Base-by-base conservation (phyloP, 2,797 vertebrate genomes). In the Eleutherodactylus coqui region DNA sequence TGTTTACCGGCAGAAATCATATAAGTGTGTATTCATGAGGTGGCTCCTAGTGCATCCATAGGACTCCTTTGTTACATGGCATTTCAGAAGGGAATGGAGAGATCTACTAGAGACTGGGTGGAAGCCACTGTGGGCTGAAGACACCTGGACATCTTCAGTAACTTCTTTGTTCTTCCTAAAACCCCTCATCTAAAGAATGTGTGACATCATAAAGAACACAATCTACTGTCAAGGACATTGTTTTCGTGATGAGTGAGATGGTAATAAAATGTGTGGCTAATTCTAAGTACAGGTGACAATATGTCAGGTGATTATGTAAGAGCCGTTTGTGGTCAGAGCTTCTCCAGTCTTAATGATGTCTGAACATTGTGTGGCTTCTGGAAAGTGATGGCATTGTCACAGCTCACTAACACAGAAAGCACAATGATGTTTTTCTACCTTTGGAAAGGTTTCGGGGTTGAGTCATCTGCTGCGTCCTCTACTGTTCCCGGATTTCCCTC, bases 341-440 rank as follows among this genome's bases (percentile, higher is more conserved):
- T 81, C 32, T 53, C 47, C 29, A n/a, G 14, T 3, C 5, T 70
- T 29, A 64, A 49, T 67, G 49, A 21, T 43, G 32, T 29, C 27
- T 27, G 21, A n/a, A 6, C 67, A 47, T 47, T 82, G 34, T 49
- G n/a, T 19, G 21, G 58, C 21, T 69, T 84, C 73, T 55, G 11
- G 55, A 34, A 60, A 76, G 82, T 64, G n/a, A 45, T 64, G 27
- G 9, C 51, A 58, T 76, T 79, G 76, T 85, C 84, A 79, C 49
- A 43, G 34, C n/a, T 72, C 49, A 49, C n/a, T 76, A 38, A 43
- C 51, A 34, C 38, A 43, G 24, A 7, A 85, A 29, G 38, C 41
- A 85, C 75, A 85, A 72, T 80, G 77, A 29, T 73, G 51, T 47
- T 72, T 62, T 62, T 80, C 67, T 79, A 6, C 19, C 27, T 38